Base-by-base conservation (phyloP, 2,888 invertebrate species). In the Ommatoiulus sabulosus region DNA sequence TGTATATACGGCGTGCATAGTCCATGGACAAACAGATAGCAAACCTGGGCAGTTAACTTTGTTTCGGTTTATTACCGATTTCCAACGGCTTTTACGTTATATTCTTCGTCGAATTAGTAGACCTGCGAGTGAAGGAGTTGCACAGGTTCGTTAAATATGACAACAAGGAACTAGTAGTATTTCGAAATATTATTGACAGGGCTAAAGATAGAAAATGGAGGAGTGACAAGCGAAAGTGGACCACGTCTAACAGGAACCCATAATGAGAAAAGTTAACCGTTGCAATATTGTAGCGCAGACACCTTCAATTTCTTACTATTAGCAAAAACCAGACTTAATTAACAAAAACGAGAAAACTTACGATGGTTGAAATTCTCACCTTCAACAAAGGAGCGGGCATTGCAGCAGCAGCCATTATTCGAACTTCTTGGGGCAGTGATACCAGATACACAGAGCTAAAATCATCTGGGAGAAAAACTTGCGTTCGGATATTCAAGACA, bases 111-210 rank as follows among this genome's bases (percentile, higher is more conserved):
- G 35, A 35, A 1, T 35, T 35, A 35, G 35, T 35, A 35, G 35
- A 35, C 35, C 35, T 35, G 35, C 35, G 35, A 35, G 35, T 35
- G 35, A 35, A 35, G 35, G 35, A 35, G 35, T 35, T 35, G 35
- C 35, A 35, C 35, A 35, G 35, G 35, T 35, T 35, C 35, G 35
- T 35, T 35, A 35, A 35, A 35, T 35, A 86, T 93, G 93, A 90
- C 91, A 91, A 44, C 52, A 52, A 0, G 44, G n/a, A 84, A 3
- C 12, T 12, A 48, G 52, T 52, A 52, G 52, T 12, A 52, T 52
- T 52, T 52, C 52, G 52, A 52, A 52, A 52, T 15, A 52, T 52
- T 15, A 17, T 52, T 17, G 5, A 52, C 10, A 52, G 52, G 12
- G 15, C 15, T 15, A 52, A 52, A 4, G 17, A 15, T 15, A 52